Evolutionary conservation across 2,888 invertebrate species (phyloP), one percentile per base, ranked within the genome.

Genomic region (Cosmia trapezina): DNA sequence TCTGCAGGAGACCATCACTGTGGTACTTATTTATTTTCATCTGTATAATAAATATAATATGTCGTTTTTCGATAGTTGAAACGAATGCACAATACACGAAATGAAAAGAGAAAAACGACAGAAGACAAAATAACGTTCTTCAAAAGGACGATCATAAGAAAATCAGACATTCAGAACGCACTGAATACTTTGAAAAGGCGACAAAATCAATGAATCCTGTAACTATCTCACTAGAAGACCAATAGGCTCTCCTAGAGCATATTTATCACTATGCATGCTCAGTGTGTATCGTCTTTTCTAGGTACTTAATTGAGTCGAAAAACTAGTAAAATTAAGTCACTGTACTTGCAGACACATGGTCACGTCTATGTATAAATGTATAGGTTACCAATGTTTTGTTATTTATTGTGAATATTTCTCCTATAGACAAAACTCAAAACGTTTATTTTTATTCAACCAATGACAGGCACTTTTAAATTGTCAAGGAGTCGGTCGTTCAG

Each of bases 1-100:
- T 37, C 49, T 19, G 61, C 17, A 41, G 28, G 59, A 70, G 71
- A 56, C n/a, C 49, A 17, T 22, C 41, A 22, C 41, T 59, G 17
- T 41, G 8, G 33, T 43, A 5, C 28, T 49, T 33, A 4, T 41
- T 33, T 43, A 56, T 49, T 7, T 54, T 28, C 19, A 62, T 59
- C 2, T 14, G 6, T 22, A 28, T 17, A 41, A 12, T 19, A 70
- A 49, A 14, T 49, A 6, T 12, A n/a, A 6, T 22, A 2, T 17
- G 17, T 28, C 14, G 5, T n/a, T n/a, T 43, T 43, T 4, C 19
- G 14, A 37, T n/a, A 14, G 12, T 73, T 57, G 5, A 7, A 28
- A 19, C 43, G 9, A 28, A 22, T 4, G 7, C 0, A 17, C n/a
- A 11, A 57, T 2, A 60, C 8, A 41, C n/a, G 14, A 14, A 14